Percentiles rank a stretch among this genome's conserved stretches.
phyloP scores from a whole-genome alignment of 2,888 invertebrate genomes.

The Anarsia innoxiella region DNA sequence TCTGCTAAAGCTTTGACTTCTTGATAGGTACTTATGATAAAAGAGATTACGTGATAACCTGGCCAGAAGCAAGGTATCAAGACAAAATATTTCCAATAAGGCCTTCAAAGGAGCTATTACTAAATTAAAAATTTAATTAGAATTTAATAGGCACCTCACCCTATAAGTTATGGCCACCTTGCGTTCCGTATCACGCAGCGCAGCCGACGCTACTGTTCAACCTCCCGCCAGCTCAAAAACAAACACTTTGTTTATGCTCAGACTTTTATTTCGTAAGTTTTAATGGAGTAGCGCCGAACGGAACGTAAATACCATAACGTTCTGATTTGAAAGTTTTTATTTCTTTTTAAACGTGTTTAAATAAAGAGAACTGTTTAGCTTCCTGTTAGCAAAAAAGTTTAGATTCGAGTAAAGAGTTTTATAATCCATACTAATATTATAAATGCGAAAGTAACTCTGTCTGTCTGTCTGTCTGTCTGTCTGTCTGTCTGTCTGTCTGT shows the following conservation, averaged over 20 bases:
- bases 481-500: too few relatives aligned
- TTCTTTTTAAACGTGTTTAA: constrained; percentile 24
- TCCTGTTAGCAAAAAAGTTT: background rate
- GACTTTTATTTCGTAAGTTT: constrained; percentile 36
- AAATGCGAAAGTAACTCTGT: too few relatives aligned
- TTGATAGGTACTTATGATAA: too few relatives aligned
- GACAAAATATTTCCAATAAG: too few relatives aligned
- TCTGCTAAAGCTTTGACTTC: too few relatives aligned
- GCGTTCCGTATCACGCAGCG: constrained; percentile 52
- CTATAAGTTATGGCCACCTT: constrained; percentile 36
- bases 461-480: too few relatives aligned
- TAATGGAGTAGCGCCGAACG: constrained; percentile 31
- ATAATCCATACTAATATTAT: too few relatives aligned
- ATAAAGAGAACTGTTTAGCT: background rate
- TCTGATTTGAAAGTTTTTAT: constrained; percentile 30
- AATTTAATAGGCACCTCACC: background rate
- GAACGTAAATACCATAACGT: constrained; percentile 31
- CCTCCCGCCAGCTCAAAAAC: constrained; percentile 54
- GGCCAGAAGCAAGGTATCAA: too few relatives aligned
- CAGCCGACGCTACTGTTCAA: constrained; percentile 58
- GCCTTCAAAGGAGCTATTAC: too few relatives aligned
- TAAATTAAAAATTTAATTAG: background rate
- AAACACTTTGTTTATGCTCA: constrained; percentile 37
- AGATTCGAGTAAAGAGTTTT: too few relatives aligned
- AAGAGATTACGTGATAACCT: too few relatives aligned